These are phyloP conservation scores for Saguinus imperator DNA, from an alignment of 2,113 vertebrate species.

Conservation along the genomic window DNA sequence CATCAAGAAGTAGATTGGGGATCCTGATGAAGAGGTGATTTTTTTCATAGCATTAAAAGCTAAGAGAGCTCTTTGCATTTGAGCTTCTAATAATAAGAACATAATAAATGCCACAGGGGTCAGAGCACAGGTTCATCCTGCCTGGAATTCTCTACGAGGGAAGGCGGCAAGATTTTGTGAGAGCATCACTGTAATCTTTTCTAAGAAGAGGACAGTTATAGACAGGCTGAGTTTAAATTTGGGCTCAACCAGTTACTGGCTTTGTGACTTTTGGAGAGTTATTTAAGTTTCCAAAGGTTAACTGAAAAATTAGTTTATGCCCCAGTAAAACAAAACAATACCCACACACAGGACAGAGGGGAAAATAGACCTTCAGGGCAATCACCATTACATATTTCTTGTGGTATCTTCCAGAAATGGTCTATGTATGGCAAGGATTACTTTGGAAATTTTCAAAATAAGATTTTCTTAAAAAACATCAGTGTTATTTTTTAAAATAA, in stretches of 20 bases:
- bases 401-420: neutral
- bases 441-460: neutral
- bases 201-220: neutral
- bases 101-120: neutral
- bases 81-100: neutral
- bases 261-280: neutral
- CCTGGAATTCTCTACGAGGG: neutral
- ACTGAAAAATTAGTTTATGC: neutral
- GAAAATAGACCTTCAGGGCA: neutral
- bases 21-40: neutral
- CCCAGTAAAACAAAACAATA: conserved; percentile 10
- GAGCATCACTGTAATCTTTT: neutral
- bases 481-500: conserved; percentile 3
- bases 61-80: conserved; percentile 8
- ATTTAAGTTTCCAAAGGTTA: neutral
- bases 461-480: neutral
- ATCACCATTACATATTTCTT: neutral
- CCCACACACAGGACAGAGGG: neutral
- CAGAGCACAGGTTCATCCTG: neutral
- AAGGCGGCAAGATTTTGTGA: neutral
- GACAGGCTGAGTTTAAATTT: neutral
- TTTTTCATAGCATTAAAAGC: neutral
- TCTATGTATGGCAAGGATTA: neutral
- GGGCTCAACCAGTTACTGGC: neutral
- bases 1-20: neutral